Conservation (phyloP, 2,797 vertebrate species). For the Pipistrellus kuhlii region DNA sequence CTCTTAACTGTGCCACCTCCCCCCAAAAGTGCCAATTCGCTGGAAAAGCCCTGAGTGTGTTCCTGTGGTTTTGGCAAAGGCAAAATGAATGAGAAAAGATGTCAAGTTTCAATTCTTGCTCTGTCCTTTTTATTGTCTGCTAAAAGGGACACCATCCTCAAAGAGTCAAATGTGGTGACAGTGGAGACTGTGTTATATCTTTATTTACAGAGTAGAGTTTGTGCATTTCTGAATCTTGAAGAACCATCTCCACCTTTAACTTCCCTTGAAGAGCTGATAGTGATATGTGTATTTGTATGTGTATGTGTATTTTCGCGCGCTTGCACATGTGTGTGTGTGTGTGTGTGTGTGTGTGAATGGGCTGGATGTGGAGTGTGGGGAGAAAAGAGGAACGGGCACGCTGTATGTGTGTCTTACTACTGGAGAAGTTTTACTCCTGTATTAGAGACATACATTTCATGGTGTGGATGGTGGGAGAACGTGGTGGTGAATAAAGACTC, state of each 20-base stretch:
- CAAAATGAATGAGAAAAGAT: slow-evolving; percentile 33
- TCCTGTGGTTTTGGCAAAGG: slow-evolving; percentile 51
- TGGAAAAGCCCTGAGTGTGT: neutral
- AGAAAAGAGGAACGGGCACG: fast-evolving
- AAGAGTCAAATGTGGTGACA: neutral
- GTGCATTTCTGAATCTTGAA: neutral
- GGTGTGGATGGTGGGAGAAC: neutral
- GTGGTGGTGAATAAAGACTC: neutral
- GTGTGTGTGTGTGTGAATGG: too few species aligned
- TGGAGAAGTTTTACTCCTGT: neutral
- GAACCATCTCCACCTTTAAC: neutral
- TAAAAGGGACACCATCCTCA: neutral
- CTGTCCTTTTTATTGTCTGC: neutral
- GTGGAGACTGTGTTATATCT: neutral
- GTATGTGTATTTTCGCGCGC: too few species aligned
- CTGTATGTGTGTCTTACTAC: neutral
- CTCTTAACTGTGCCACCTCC: slow-evolving; percentile 16
- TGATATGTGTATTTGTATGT: neutral
- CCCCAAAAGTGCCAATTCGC: neutral
- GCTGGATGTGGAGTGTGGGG: too few species aligned
- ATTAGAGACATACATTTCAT: neutral
- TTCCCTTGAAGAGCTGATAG: neutral
- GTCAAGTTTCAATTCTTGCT: neutral
- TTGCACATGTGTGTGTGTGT: too few species aligned
- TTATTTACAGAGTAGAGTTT: neutral